These are phyloP conservation scores for Calyptomena viridis DNA, from an alignment of 2,113 vertebrate species.

Conservation along the genomic window DNA sequence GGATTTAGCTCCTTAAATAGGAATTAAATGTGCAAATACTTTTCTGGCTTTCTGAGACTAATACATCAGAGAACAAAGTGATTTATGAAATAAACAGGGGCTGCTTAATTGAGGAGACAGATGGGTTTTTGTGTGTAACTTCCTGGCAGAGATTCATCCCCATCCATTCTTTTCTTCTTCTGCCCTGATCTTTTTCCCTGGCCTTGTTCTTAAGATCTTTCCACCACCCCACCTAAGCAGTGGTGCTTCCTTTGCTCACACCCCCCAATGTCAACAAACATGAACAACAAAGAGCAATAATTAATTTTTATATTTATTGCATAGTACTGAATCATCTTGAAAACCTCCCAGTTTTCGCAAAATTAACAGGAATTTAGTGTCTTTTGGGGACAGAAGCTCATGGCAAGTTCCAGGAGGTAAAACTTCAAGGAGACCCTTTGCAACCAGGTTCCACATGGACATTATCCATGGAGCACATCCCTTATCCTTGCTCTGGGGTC, in stretches of 20 bases:
- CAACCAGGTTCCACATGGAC: rapidly evolving
- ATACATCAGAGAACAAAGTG: not conserved
- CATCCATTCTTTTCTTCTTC: not conserved
- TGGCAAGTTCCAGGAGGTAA: not conserved
- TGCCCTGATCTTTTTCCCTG: not conserved
- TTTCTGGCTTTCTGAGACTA: not conserved
- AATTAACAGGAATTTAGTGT: not conserved
- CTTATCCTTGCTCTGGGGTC: not conserved
- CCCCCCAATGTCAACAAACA: not conserved
- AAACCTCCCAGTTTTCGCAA: not conserved
- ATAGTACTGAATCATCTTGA: not conserved
- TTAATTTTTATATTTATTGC: not conserved
- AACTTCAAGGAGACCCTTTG: not conserved
- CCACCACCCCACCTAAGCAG: not conserved
- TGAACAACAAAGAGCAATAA: not conserved
- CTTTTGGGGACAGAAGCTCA: not conserved
- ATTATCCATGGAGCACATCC: not conserved
- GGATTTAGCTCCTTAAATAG: not conserved
- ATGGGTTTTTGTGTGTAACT: not conserved
- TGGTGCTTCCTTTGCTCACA: not conserved
- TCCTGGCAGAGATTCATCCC: not conserved
- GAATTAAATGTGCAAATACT: not conserved
- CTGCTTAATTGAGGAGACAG: not conserved
- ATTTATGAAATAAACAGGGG: not conserved
- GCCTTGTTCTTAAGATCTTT: not conserved